Base-by-base conservation (phyloP, 2,888 invertebrate species). In the Drosophila colorata region DNA sequence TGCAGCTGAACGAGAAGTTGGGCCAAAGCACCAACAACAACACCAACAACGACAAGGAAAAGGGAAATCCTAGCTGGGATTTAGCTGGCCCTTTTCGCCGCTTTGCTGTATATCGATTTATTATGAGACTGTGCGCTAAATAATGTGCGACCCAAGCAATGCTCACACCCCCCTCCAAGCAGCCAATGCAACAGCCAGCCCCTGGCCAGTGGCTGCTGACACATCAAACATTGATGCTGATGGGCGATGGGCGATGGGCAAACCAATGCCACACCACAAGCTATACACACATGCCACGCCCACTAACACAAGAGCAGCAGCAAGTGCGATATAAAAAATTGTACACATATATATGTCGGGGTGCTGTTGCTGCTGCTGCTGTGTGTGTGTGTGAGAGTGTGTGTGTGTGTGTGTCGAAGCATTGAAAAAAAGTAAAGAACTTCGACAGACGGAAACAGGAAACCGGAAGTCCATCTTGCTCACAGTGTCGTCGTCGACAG, bases 381-480 rank as follows among this genome's bases (percentile, higher is more conserved):
- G 49, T 64, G 58, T 52, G 61, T 46, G 70, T 56, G 78, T 68
- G 64, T 58, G 73, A n/a, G n/a, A n/a, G 49, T 64, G 58, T 52
- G 61, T 46, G 70, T 56, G 78, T 68, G 64, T 58, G 73, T 88
- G 71, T 75, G 86, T 58, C 47, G 75, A 75, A 88, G 84, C 84
- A 86, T 78, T 77, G 84, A 83, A 82, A 87, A 83, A 84, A 74
- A 88, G 87, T 86, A 87, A 87, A 84, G 85, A 87, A 87, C 89
- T 87, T 87, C 86, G 86, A 87, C 86, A 87, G 90, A 84, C 92
- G 92, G 92, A 92, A 92, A 92, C 92, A 91, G 92, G 92, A 92
- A 92, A 92, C 92, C 91, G 92, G 92, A 92, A 92, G 92, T 92
- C 92, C 92, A 92, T 91, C 92, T 91, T 91, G 84, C 90, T 90